Base-by-base conservation (phyloP, 1,140 invertebrate species). In the Episyrphus balteatus region DNA sequence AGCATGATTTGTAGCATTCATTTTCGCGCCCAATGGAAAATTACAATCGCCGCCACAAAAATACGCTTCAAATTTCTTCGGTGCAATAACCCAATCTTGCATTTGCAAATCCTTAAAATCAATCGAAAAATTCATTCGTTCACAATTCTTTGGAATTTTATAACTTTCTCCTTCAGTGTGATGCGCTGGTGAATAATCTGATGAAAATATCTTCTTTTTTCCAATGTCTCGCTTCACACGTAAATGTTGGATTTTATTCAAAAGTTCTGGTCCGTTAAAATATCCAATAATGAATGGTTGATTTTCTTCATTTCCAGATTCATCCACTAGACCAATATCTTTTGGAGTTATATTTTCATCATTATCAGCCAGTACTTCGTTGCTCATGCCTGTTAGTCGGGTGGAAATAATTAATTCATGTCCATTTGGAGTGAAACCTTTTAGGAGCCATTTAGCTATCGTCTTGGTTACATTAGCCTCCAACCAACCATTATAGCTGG, bases 1-100 rank as follows among this genome's bases (percentile, higher is more conserved):
- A 5, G 63, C 63, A 52, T 66, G 63, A 55, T 66, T 66, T 18
- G 63, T 66, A 45, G 63, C 63, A 57, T 66, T 64, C 63, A 66
- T 66, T 47, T 62, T 59, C n/a, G 55, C 54, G 39, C 61, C 61
- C 42, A 66, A 50, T 8, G 63, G 63, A 43, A 66, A 66, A 48
- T 66, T 64, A 44, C 63, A 66, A 19, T 60, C 63, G 10, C 63
- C 63, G 8, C 59, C 59, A 46, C 63, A 66, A 39, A 63, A 66
- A 40, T 62, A 66, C 2, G 63, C 61, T 42, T 66, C 63, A 7
- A 66, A 66, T 50, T 63, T 66, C 41, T 66, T 62, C 14, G 63
- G 63, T 9, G 63, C 63, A 44, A 66, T 66, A 39, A 66, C 59
- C 58, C 59, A 63, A 44, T 66, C 59, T 39, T 64, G 55, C 63